Conservation (phyloP, 2,888 invertebrate species). For the Thalpophila matura region DNA sequence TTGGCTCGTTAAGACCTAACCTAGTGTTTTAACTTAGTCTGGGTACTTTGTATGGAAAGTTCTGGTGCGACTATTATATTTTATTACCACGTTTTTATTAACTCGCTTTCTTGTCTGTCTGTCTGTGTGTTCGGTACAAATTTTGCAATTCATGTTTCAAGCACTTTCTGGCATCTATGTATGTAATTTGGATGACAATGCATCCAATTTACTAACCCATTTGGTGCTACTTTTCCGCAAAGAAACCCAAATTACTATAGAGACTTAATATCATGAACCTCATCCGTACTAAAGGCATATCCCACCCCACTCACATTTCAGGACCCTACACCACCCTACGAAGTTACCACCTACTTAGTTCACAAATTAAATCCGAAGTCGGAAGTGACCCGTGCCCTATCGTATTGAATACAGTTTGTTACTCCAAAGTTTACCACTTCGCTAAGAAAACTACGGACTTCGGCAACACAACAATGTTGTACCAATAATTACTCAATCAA, state of each 20-base stretch:
- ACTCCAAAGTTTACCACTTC: conserved; percentile 35
- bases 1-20: not conserved
- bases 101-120: too few relatives aligned
- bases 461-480: conserved; percentile 54
- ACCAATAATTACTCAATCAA: conserved; percentile 55
- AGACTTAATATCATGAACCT: too few relatives aligned
- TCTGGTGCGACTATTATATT: not conserved
- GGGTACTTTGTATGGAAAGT: not conserved
- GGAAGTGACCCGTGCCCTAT: not conserved
- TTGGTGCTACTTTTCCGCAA: too few relatives aligned
- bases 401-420: conserved; percentile 26
- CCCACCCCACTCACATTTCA: not conserved
- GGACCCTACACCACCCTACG: not conserved
- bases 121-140: too few relatives aligned
- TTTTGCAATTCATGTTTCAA: too few relatives aligned
- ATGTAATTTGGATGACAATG: too few relatives aligned
- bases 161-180: too few relatives aligned
- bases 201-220: too few relatives aligned
- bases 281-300: too few relatives aligned
- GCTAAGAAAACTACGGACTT: conserved; percentile 46
- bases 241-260: too few relatives aligned
- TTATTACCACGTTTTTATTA: too few relatives aligned
- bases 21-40: conserved; percentile 14
- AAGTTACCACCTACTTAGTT: not conserved
- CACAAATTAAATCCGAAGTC: conserved; percentile 20